Conservation (phyloP, 2,113 vertebrate genomes). For the Elachura formosa region DNA sequence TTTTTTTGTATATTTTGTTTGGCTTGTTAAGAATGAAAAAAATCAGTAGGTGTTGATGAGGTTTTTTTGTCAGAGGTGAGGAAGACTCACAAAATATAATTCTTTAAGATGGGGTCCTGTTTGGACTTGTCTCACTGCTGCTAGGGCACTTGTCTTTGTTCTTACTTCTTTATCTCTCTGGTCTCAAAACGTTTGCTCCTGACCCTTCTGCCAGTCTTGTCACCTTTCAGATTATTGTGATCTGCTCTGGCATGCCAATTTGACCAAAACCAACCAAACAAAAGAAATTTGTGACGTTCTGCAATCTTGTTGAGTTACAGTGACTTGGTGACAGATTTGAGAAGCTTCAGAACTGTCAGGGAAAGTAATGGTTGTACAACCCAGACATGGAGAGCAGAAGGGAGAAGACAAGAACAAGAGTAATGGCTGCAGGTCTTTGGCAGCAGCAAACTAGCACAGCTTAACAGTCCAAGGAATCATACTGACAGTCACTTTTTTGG, state of each 20-base stretch:
- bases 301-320: background rate
- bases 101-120: fast-evolving
- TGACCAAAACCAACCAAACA: background rate
- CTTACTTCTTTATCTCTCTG: background rate
- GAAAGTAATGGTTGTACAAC: background rate
- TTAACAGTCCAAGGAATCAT: background rate
- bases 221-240: background rate
- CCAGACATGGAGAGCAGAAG: background rate
- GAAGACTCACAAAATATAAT: background rate
- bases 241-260: background rate
- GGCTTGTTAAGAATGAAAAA: background rate
- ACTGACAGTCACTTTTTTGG: background rate
- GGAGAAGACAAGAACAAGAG: background rate
- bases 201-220: background rate
- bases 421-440: background rate
- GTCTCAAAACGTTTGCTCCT: background rate
- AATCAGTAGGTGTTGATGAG: background rate
- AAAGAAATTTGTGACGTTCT: background rate
- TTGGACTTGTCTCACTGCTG: background rate
- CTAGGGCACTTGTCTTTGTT: fast-evolving
- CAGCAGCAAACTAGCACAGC: background rate
- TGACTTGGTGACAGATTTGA: background rate
- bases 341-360: background rate
- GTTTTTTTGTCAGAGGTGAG: background rate
- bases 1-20: background rate